Evolutionary conservation across 2,113 vertebrate species (phyloP).

Genomic region (Labeo rohita): DNA sequence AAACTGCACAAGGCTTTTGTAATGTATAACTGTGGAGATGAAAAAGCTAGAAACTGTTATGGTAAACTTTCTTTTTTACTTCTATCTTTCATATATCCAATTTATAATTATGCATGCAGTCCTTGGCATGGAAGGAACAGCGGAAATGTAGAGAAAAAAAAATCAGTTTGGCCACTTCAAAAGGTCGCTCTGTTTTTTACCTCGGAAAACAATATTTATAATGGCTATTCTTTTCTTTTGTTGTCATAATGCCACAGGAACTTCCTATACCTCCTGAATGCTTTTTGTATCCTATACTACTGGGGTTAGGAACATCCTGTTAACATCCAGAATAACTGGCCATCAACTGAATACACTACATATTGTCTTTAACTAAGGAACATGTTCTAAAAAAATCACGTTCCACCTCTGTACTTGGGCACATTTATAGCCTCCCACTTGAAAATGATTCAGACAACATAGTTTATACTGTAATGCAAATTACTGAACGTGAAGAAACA

Average conservation of each 20-base stretch:
- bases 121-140: slow-evolving; percentile 71
- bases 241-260: slow-evolving; percentile 21
- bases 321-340: background rate
- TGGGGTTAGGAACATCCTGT: slow-evolving; percentile 29
- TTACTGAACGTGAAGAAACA: background rate
- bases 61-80: background rate
- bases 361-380: background rate
- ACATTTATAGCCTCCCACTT: slow-evolving; percentile 42
- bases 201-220: slow-evolving; percentile 57
- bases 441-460: background rate
- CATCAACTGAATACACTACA: background rate
- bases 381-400: background rate
- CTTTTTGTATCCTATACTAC: background rate
- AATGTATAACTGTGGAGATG: background rate
- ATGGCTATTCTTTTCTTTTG: background rate
- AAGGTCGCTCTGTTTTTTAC: slow-evolving; percentile 70
- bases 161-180: slow-evolving; percentile 67
- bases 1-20: background rate
- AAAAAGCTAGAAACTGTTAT: background rate
- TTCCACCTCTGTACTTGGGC: slow-evolving; percentile 53
- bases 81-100: background rate
- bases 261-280: background rate
- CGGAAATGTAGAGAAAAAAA: slow-evolving; percentile 71
- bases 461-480: slow-evolving; percentile 16
- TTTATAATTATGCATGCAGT: slow-evolving; percentile 71